A percentile compares a stretch with the other conserved stretches of the same genome.
Conservation (phyloP, 2,888 invertebrate species). For the Cyclophora albipunctata region DNA sequence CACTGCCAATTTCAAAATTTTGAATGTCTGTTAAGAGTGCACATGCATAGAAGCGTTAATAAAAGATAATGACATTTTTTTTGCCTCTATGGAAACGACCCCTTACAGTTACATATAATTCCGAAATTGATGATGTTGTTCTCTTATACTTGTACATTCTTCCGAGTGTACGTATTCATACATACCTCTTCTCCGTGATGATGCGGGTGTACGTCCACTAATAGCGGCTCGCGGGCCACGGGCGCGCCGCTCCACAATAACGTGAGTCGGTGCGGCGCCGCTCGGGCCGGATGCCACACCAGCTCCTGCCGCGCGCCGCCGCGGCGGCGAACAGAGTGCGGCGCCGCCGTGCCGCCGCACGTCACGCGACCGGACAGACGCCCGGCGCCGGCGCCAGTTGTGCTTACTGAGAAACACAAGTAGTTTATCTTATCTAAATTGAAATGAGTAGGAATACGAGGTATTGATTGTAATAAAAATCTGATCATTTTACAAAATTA, state of each 20-base stretch:
- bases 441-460: background rate
- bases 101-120: no score
- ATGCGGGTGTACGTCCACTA: constrained; percentile 76
- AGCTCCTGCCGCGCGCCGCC: constrained; percentile 84
- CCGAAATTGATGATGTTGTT: no score
- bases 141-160: no score
- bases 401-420: constrained; percentile 72
- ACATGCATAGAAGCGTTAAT: no score
- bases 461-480: no score
- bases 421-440: background rate
- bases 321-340: constrained; percentile 86
- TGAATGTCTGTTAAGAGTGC: no score
- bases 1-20: no score
- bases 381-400: constrained; percentile 88
- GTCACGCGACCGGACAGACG: constrained; percentile 86
- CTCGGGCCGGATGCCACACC: constrained; percentile 89
- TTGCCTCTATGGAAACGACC: no score
- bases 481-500: no score
- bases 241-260: constrained; percentile 92
- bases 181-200: constrained; percentile 81
- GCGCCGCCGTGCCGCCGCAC: constrained; percentile 87
- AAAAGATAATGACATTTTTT: no score
- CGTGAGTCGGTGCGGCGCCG: constrained; percentile 90
- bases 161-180: no score
- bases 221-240: constrained; percentile 66